Base-by-base conservation (phyloP, 2,113 vertebrate genomes). In the Dromiciops gliroides region DNA sequence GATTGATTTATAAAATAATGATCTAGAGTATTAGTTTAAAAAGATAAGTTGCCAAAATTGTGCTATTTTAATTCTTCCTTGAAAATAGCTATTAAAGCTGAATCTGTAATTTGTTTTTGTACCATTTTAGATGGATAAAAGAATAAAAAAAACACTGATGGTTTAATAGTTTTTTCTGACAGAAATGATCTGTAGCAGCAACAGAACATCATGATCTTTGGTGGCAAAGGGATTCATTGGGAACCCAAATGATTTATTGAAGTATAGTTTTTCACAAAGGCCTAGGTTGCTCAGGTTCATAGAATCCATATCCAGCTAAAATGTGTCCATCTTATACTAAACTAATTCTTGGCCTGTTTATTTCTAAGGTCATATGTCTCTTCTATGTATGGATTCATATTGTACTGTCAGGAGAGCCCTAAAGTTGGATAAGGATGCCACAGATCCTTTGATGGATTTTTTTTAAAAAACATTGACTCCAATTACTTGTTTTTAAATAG, bases 1-100 rank as follows among this genome's bases (percentile, higher is more conserved):
- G 44, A 37, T 97, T 91, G 28, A 89, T 97, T 48, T 97, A 93
- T 97, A 97, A 98, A 98, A 97, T 98, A 98, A 97, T 97, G 96
- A 98, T 94, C 92, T 96, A 67, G 67, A 94, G 92, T 96, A 96
- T 93, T 96, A 51, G 51, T 90, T 91, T 90, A 95, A 90, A 97
- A 92, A 89, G 75, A 31, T 92, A 95, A 96, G 97, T 96, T 97
- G 53, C 53, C 90, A 94, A 96, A 98, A 97, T 97, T 96, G 31
- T 94, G 48, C 91, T 92, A 24, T 95, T 97, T 67, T 96, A 97
- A 97, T 96, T 95, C 25, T 88, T 19, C 1, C n/a, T 97, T 97
- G 51, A 93, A 89, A 97, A 96, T 47, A 93, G 14, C 94, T 97
- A 90, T 96, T 60, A 48, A 67, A 22, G 94, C 60, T 97, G 95